These are phyloP conservation scores for Drepana arcuata DNA, from an alignment of 1,140 invertebrate species.

Conservation along the genomic window DNA sequence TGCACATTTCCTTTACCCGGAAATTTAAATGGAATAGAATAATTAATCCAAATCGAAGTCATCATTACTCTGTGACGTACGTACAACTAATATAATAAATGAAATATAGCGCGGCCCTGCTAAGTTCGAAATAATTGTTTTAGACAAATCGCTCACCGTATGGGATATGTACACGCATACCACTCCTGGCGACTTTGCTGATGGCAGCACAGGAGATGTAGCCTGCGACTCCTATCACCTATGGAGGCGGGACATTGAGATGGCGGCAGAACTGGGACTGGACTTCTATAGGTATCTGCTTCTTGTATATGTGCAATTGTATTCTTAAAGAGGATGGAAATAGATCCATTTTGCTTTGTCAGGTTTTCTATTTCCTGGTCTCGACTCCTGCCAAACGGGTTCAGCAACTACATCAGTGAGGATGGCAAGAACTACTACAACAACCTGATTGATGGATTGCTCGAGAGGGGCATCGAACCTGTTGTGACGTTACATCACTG, in stretches of 20 bases:
- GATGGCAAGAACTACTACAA: conserved; percentile 44
- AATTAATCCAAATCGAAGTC: too few relatives aligned
- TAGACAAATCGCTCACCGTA: conserved; percentile 34
- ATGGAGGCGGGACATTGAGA: conserved; percentile 73
- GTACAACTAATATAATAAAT: too few relatives aligned
- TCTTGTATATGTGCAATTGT: too few relatives aligned
- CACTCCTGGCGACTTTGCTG: conserved; percentile 11
- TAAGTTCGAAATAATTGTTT: too few relatives aligned
- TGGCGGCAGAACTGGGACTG: conserved; percentile 64
- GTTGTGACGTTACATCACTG: conserved; percentile 60
- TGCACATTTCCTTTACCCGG: too few relatives aligned
- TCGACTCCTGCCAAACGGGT: conserved; percentile 28
- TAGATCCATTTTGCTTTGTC: conserved; percentile 1
- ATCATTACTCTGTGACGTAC: too few relatives aligned
- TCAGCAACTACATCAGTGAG: conserved; percentile 20
- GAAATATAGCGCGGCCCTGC: too few relatives aligned
- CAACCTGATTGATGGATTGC: conserved; percentile 71
- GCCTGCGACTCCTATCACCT: conserved; percentile 77
- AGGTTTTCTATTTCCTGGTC: conserved; percentile 39
- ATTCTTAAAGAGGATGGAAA: too few relatives aligned
- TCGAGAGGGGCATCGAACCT: conserved; percentile 70
- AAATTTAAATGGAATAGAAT: too few relatives aligned
- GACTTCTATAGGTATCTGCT: conserved; percentile 67
- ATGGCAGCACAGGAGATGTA: conserved; percentile 68
- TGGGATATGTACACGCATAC: conserved; percentile 35